These are phyloP conservation scores for Bruchidius siliquastri DNA, from an alignment of 2,888 invertebrate genomes.

Conservation along the genomic window DNA sequence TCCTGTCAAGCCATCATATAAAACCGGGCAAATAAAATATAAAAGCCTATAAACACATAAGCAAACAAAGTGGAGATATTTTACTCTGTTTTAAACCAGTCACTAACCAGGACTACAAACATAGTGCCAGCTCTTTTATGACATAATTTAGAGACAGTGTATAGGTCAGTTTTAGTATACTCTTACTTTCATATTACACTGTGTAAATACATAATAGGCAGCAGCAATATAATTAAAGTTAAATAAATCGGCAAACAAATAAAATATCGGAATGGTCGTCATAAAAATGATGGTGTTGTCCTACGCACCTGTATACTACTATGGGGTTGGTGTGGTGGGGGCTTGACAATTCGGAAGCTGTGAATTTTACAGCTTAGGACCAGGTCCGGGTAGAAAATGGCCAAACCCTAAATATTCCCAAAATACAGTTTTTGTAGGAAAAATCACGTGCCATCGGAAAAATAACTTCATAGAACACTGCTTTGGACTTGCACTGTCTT, in stretches of 20 bases:
- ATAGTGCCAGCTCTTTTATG: conserved; percentile 32
- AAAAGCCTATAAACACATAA: conserved; percentile 28
- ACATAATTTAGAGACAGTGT: conserved; percentile 33
- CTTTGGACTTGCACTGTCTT: no score
- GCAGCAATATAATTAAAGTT: conserved; percentile 1
- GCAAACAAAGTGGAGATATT: conserved; percentile 33
- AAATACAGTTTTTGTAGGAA: no score
- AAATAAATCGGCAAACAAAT: not conserved
- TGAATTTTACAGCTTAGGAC: not conserved
- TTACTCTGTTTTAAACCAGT: conserved; percentile 39
- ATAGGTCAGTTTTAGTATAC: conserved; percentile 42
- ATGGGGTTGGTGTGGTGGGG: not conserved
- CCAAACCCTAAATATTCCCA: no score
- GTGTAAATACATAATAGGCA: conserved; percentile 40
- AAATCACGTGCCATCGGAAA: no score
- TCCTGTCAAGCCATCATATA: not conserved
- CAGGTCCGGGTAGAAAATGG: no score
- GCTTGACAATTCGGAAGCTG: not conserved
- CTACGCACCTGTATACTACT: not conserved
- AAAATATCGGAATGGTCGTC: not conserved
- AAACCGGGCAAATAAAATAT: not conserved
- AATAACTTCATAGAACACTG: no score
- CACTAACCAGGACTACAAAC: conserved; percentile 43
- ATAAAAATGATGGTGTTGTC: not conserved
- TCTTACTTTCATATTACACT: conserved; percentile 35